Base-by-base conservation (phyloP, 2,797 vertebrate genomes). In the Helarctos malayanus region DNA sequence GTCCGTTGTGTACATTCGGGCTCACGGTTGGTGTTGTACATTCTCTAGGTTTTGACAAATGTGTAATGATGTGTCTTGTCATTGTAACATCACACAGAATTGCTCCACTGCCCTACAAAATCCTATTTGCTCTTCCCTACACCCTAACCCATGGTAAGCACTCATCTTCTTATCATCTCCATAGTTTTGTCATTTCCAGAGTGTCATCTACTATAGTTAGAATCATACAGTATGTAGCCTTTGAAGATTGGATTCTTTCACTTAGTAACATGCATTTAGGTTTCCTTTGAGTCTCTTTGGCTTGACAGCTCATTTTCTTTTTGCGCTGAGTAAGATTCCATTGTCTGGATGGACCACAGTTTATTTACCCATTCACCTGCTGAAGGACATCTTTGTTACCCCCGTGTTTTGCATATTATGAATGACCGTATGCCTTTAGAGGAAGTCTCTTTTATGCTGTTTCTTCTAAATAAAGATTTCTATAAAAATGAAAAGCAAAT, bases 11-110 rank as follows among this genome's bases (percentile, higher is more conserved):
- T 45, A 3, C 35, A 1, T 59, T 4, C 10, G 56, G 12, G 47
- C 27, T 68, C 88, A 21, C 11, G 12, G 65, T 68, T 21, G 49
- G 69, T 27, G 5, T 15, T 15, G 18, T 10, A 23, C 21, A 0
- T 65, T 49, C n/a, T 41, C 2, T 68, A 56, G 49, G 14, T 21
- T 61, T 92, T 78, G 61, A n/a, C 9, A 47, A 12, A 21, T n/a
- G 21, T 45, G 0, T 8, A 4, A 6, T 80, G 76, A 21, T 4
- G 3, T 11, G 1, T 49, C 52, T 15, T 10, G 15, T 15, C 45
- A 15, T 16, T n/a, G 23, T 0, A 5, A 9, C 5, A 3, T 7
- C 19, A 13, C 0, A 0, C 6, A 35, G 87, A 38, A 27, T 2
- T 15, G 14, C 84, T 29, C 38, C 1, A 0, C 29, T 54, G 61